These are phyloP conservation scores for Cataglyphis altisquamis DNA, from an alignment of 2,888 invertebrate species.

Conservation along the genomic window DNA sequence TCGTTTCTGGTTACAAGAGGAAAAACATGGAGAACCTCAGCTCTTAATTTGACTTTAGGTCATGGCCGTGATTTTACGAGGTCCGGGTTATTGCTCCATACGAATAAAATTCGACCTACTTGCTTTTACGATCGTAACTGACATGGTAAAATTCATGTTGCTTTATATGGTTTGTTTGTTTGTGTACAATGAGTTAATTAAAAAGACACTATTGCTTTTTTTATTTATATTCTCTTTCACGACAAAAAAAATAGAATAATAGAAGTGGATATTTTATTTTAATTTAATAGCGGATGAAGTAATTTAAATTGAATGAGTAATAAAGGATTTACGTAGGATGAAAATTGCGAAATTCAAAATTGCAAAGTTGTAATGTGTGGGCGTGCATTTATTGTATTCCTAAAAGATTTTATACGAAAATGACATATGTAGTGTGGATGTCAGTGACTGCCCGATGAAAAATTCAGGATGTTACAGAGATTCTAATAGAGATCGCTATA, in stretches of 20 bases:
- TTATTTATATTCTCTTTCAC: background rate
- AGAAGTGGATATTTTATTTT: background rate
- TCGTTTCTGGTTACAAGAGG: constrained; percentile 22
- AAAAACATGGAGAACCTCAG: constrained; percentile 49
- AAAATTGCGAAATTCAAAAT: background rate
- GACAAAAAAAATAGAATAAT: background rate
- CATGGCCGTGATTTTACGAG: constrained; percentile 70
- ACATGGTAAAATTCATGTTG: background rate
- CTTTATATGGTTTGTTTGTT: background rate
- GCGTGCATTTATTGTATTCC: background rate
- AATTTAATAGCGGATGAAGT: background rate
- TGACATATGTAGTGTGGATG: background rate
- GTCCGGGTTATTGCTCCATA: constrained; percentile 55
- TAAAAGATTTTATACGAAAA: background rate
- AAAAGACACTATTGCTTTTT: background rate
- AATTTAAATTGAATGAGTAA: background rate
- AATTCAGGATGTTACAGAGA: background rate
- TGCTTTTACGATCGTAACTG: constrained; percentile 58
- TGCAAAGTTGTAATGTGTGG: background rate
- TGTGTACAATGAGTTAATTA: background rate
- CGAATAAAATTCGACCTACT: constrained; percentile 59
- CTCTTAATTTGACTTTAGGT: constrained; percentile 70
- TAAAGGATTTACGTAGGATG: background rate
- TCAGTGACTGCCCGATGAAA: background rate
- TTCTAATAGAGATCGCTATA: background rate